phyloP scores from a whole-genome alignment of 2,797 vertebrate species.

The Onychomys leucogaster region DNA sequence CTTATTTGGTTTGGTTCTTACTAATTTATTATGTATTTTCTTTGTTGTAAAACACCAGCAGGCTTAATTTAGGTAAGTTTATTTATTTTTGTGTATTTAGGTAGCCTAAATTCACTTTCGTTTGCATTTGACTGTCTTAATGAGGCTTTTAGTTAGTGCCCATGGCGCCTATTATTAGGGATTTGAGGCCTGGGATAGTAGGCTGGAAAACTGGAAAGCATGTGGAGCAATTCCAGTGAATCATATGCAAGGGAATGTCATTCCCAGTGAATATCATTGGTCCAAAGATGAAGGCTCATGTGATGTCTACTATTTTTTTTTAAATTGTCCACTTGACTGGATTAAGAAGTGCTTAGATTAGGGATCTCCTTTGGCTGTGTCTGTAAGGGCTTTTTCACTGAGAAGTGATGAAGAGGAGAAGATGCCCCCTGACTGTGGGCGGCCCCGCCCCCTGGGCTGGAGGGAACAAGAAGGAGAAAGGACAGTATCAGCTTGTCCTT shows the following conservation, averaged over 20 bases:
- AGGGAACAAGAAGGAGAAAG: not conserved
- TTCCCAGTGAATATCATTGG: not conserved
- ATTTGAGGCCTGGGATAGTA: not conserved
- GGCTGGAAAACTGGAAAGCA: not conserved
- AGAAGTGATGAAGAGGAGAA: not conserved
- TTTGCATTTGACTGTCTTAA: not conserved
- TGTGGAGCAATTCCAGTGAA: not conserved
- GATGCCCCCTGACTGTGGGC: not conserved
- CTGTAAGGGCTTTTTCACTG: not conserved
- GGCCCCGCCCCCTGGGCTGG: too few species aligned
- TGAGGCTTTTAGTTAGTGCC: not conserved
- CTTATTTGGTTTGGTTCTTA: slow-evolving; percentile 36
- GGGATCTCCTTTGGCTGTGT: not conserved
- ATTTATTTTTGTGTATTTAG: slow-evolving; percentile 25
- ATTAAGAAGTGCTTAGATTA: not conserved
- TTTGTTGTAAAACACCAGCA: slow-evolving; percentile 30
- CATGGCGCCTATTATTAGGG: not conserved
- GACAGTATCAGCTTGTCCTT: too few species aligned
- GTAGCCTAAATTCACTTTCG: not conserved
- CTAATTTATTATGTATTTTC: slow-evolving; percentile 40
- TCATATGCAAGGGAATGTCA: not conserved
- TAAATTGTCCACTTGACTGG: not conserved
- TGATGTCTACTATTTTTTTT: not conserved
- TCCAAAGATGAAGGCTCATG: not conserved
- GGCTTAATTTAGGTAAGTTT: slow-evolving; percentile 48